These are phyloP conservation scores for Sesia apiformis DNA, from an alignment of 2,888 invertebrate genomes.

Conservation along the genomic window DNA sequence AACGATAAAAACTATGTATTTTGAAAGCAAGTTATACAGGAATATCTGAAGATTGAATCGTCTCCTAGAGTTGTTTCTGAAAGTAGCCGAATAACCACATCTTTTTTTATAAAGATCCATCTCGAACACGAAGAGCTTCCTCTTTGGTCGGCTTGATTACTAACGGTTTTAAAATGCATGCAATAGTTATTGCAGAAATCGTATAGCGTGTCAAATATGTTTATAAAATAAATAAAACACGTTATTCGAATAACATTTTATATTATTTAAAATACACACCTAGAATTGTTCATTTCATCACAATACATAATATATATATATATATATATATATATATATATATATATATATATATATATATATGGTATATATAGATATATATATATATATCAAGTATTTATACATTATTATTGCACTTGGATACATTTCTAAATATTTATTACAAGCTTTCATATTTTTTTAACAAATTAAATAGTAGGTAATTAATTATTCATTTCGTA, in stretches of 20 bases:
- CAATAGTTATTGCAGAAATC: too few relatives aligned
- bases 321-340: slow-evolving; percentile 20
- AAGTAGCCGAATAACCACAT: too few relatives aligned
- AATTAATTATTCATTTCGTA: neutral
- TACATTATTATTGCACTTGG: slow-evolving; percentile 66
- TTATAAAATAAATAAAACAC: slow-evolving; percentile 20
- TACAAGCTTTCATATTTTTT: slow-evolving; percentile 4
- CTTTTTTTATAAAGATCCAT: too few relatives aligned
- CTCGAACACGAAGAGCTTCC: too few relatives aligned
- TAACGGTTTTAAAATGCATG: too few relatives aligned
- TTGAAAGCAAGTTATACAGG: too few relatives aligned
- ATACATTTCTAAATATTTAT: slow-evolving; percentile 44
- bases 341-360: neutral
- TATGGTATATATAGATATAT: slow-evolving; percentile 1
- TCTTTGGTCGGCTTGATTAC: too few relatives aligned
- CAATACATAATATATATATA: slow-evolving; percentile 57
- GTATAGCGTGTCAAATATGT: too few relatives aligned
- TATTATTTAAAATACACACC: slow-evolving; percentile 72
- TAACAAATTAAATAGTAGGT: neutral
- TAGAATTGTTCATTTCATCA: slow-evolving; percentile 61
- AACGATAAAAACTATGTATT: too few relatives aligned
- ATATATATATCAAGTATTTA: slow-evolving; percentile 10
- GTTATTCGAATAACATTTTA: slow-evolving; percentile 61
- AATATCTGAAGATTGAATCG: too few relatives aligned
- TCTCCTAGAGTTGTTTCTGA: too few relatives aligned